phyloP scores from a whole-genome alignment of 2,113 vertebrate genomes.

The Uria aalge region DNA sequence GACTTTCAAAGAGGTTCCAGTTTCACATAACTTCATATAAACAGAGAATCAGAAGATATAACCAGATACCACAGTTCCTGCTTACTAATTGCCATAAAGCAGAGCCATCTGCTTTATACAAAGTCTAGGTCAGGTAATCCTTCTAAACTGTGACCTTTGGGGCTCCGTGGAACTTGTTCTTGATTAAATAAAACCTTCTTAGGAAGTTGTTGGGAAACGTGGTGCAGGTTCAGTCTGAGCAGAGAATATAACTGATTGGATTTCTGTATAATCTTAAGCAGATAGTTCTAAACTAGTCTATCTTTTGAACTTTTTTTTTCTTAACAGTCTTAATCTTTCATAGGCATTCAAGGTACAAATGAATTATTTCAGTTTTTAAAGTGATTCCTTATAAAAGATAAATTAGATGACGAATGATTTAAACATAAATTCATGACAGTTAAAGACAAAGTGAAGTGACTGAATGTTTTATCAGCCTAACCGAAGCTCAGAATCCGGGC shows the following conservation, averaged over 20 bases:
- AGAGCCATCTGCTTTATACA: conserved; percentile 74
- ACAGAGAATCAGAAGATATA: conserved; percentile 74
- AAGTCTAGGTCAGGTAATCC: conserved; percentile 62
- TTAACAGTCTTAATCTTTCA: neutral
- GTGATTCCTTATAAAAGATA: neutral
- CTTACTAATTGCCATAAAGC: conserved; percentile 75
- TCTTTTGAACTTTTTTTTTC: neutral
- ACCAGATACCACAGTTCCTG: conserved; percentile 72
- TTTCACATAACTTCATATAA: conserved; percentile 72
- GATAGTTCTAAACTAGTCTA: neutral
- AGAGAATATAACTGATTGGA: conserved; percentile 41
- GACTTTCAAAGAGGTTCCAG: conserved; percentile 74
- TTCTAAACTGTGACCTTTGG: conserved; percentile 72
- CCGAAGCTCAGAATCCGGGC: neutral
- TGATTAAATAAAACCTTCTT: conserved; percentile 64
- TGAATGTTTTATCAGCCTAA: neutral
- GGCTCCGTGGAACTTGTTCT: conserved; percentile 44
- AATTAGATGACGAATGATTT: neutral
- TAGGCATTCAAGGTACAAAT: neutral
- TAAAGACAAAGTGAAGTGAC: neutral
- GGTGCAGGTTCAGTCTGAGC: conserved; percentile 32
- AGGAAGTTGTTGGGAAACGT: conserved; percentile 51
- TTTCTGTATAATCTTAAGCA: conserved; percentile 40
- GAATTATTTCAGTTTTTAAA: conserved; percentile 34
- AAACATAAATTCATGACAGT: neutral